phyloP scores from a whole-genome alignment of 30 jellyfish, hydroid and myxozoan genomes.

The Pelagia noctiluca region DNA sequence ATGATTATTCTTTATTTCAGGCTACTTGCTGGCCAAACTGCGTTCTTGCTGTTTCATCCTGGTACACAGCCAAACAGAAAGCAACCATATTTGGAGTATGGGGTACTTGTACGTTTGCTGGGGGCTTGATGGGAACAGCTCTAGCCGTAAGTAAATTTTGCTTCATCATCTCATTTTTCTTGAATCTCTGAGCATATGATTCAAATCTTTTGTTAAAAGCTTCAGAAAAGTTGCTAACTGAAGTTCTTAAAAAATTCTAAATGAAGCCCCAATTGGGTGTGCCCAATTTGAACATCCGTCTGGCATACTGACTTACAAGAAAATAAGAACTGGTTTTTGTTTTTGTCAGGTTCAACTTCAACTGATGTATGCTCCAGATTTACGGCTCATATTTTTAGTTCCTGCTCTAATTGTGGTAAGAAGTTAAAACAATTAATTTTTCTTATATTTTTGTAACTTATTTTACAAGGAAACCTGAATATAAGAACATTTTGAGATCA shows the following conservation, averaged over 20 bases:
- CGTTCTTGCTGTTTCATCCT: constrained; percentile 88
- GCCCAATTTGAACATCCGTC: neutral
- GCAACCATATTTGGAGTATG: constrained; percentile 96
- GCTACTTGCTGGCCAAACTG: constrained; percentile 98
- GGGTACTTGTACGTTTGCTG: constrained; percentile 99
- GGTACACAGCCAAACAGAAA: constrained; percentile 91
- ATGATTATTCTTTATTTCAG: constrained; percentile 29
- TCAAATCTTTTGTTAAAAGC: no score
- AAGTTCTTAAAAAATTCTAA: no score
- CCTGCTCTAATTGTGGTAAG: constrained; percentile 92
- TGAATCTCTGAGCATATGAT: neutral
- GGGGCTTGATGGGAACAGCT: constrained; percentile 95
- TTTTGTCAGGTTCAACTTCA: constrained; percentile 87
- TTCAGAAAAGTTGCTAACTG: no score
- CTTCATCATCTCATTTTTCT: neutral
- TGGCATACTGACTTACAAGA: neutral
- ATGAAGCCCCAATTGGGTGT: neutral
- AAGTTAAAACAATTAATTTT: no score
- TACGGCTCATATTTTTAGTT: constrained; percentile 73
- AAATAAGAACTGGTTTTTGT: neutral
- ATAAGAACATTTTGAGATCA: no score
- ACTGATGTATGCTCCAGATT: constrained; percentile 79
- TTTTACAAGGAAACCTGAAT: no score
- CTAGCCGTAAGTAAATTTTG: constrained; percentile 70
- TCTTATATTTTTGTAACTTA: no score